Evolutionary conservation across 2,888 invertebrate species (phyloP), one percentile per base, ranked within the genome.

Genomic region (Myopa tessellatipennis): DNA sequence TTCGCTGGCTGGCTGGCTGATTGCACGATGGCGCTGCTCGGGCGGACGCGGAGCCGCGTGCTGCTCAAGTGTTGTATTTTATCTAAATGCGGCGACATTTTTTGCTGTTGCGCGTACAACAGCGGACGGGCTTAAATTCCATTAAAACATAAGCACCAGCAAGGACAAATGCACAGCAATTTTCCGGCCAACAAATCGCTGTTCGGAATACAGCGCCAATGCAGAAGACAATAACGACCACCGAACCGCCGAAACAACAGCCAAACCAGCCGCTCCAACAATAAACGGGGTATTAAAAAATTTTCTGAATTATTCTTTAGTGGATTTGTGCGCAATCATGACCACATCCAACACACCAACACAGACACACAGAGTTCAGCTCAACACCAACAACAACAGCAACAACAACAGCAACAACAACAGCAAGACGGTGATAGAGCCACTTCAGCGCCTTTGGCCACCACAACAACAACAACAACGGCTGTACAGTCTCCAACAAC

Each of bases 321-420:
- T 14, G 34, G 34, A 26, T 60, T 68, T 68, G 18, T 69, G 45
- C 45, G 69, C 69, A 60, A 69, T 75, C 68, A 60, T 69, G 68
- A 69, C 50, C 58, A 7, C 38, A 52, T 18, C 14, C 61, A n/a
- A 6, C 14, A 40, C 26, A 6, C 52, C 26, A 34, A 58, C 58
- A 55, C 10, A 55, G 2, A 55, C 12, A 55, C 16, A 10, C 16
- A 55, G 16, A 1, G 18, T 58, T 12, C n/a, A 16, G 18, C 16
- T n/a, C n/a, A 58, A 10, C n/a, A n/a, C 1, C 2, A 18, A 61
- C 10, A 26, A 26, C 0, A n/a, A 16, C 36, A 55, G 26, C 4
- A 26, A 16, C 36, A 55, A 16, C 4, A 26, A 61, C 63, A 50
- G 52, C 8, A 67, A 58, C 38, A 67, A 52, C 52, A 67, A 67